These are phyloP conservation scores for Aplysia californica DNA, from an alignment of 1,140 invertebrate species.

Conservation along the genomic window DNA sequence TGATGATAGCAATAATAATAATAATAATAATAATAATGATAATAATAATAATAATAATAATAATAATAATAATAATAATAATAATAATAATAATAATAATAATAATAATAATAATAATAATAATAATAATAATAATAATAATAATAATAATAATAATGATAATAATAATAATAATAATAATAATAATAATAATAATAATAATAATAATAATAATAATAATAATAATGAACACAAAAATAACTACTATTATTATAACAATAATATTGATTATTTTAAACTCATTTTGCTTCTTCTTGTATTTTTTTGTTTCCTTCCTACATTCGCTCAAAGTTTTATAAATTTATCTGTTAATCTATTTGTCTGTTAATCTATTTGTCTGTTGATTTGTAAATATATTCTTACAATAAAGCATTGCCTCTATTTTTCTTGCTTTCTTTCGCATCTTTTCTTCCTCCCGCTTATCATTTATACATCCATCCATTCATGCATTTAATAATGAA, in stretches of 20 bases:
- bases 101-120: background rate
- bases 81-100: background rate
- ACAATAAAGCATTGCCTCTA: too few relatives aligned
- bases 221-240: background rate
- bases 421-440: too few relatives aligned
- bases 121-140: background rate
- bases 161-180: background rate
- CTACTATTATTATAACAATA: background rate
- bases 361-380: too few relatives aligned
- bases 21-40: background rate
- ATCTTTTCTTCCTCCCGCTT: too few relatives aligned
- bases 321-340: too few relatives aligned
- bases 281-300: background rate
- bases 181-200: background rate
- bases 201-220: background rate
- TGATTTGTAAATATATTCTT: too few relatives aligned
- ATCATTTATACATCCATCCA: too few relatives aligned
- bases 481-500: too few relatives aligned
- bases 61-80: background rate
- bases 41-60: background rate
- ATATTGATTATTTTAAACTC: background rate
- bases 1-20: background rate
- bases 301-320: too few relatives aligned
- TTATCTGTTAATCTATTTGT: too few relatives aligned
- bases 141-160: background rate